These are phyloP conservation scores for Aselliscus stoliczkanus DNA, from an alignment of 2,797 vertebrate species.

Conservation along the genomic window DNA sequence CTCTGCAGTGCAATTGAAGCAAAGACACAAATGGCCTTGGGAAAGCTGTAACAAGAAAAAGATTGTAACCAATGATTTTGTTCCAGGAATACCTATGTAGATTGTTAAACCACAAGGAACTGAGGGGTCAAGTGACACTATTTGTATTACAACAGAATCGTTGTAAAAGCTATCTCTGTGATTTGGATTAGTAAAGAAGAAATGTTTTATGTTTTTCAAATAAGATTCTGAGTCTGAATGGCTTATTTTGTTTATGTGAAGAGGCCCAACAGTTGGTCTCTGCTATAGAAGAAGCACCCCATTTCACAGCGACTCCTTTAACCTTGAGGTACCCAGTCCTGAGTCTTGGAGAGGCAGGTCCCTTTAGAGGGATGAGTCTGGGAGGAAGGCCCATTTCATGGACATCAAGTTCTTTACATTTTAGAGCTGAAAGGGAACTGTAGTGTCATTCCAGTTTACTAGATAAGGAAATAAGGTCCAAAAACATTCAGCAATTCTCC, in stretches of 20 bases:
- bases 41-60: neutral
- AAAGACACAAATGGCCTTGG: neutral
- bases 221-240: neutral
- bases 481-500: neutral
- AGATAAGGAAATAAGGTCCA: neutral
- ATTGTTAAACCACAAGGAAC: neutral
- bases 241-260: neutral
- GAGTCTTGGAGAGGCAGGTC: neutral
- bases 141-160: neutral
- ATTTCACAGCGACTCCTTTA: neutral
- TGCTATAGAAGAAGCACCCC: neutral
- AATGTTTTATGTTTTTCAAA: neutral
- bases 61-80: neutral
- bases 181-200: neutral
- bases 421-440: neutral
- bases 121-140: neutral
- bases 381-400: neutral
- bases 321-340: neutral
- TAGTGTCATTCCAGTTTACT: neutral
- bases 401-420: neutral
- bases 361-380: neutral
- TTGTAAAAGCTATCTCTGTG: neutral
- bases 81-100: neutral
- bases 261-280: neutral
- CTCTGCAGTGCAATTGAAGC: neutral